Evolutionary conservation across 2,888 invertebrate species (phyloP), one percentile per base, ranked within the genome.

Genomic region (Cheilosia urbana): DNA sequence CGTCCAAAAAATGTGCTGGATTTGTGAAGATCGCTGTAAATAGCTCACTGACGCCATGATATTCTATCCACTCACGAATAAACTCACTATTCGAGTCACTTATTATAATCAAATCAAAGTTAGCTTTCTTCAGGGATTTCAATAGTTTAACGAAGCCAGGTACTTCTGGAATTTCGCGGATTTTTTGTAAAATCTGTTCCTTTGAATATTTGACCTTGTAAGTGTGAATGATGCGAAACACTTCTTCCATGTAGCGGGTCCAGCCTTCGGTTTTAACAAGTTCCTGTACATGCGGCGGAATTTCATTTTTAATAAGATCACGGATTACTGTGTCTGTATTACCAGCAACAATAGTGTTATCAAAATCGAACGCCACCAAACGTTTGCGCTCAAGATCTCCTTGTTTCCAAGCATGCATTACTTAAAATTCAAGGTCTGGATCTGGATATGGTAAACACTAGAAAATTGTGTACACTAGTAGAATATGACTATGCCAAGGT

Each of bases 51-150:
- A 94, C 77, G 84, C 93, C 91, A 60, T 93, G 91, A 2, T 91
- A 88, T 79, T 93, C 91, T 17, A 95, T 90, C 94, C 96, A 95
- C 57, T 93, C 92, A 9, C 94, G 91, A 71, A 97, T 96, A 88
- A 96, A 96, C 76, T 95, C 91, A 1, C 94, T 94, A 92, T 97
- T 97, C 0, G 96, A 94, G 92, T 97, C 97, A 65, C 96, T 96
- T 87, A 96, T 95, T 45, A 97, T 94, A 47, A 96, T 95, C 21
- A 95, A 92, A 90, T 96, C 95, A 87, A 93, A 93, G 69, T 93
- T 92, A 9, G 91, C 89, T 30, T 91, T 91, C 65, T 93, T 90
- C 87, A 94, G 90, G 81, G 92, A 92, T 87, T 92, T 91, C 2
- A 96, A 91, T 3, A 96, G 92, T 37, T 93, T 93, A 21, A 93